Base-by-base conservation (phyloP, 92 coral and sea anemone genomes). In the Pocillopora meandrina region DNA sequence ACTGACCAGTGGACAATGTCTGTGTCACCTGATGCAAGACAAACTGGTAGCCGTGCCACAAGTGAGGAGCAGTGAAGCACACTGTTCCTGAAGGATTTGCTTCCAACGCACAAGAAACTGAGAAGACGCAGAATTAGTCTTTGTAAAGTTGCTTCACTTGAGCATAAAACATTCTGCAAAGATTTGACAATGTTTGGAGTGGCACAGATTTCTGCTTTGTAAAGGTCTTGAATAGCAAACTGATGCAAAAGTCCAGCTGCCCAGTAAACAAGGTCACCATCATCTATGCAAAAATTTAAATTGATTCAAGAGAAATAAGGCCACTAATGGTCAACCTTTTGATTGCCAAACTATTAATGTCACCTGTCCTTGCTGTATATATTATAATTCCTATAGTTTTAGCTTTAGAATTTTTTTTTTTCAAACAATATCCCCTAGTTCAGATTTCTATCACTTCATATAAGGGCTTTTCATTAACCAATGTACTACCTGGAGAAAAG, bases 1-100 rank as follows among this genome's bases (percentile, higher is more conserved):
- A 95, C 96, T 59, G 99, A 93, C 99, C 99, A 96, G 58, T 93
- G 93, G 13, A 93, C 96, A 69, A 96, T 92, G 52, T 96, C 99
- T 21, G 85, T 87, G 66, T 96, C 99, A 49, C 99, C 99, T 3
- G 99, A 96, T 19, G 98, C 97, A 82, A 94, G 91, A 84, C 99
- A 94, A 4, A 92, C 87, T 9, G 97, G 95, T 55, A 96, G 91
- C 57, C 98, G 84, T 26, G 93, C 84, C 79, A 96, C 75, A 10
- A 96, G 90, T 20, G 94, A 90, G 1, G 92, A 84, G 64, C 93
- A 87, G 26, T 78, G 90, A 18, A 92, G 74, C 36, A 92, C 90
- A 36, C 72, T 83, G 0, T 80, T 74, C 60, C 95, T 84, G 82
- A 96, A 96, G 19, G 87, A 87, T n/a, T 88, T 88, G 77, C 93